Evolutionary conservation across 2,888 invertebrate species (phyloP).

Genomic region (Helicoverpa assulta): DNA sequence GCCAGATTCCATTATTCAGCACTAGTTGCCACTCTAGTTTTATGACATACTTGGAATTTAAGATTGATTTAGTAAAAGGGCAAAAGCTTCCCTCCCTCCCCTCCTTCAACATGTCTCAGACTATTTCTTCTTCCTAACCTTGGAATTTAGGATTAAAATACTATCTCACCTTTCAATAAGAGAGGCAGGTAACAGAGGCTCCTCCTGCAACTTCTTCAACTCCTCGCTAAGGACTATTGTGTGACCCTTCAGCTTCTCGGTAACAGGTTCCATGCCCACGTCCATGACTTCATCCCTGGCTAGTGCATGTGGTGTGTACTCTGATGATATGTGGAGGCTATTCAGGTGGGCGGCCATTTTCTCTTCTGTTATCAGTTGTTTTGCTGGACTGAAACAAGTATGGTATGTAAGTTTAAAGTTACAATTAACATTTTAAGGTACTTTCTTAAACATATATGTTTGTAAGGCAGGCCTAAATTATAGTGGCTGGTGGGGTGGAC

Average conservation of each 20-base stretch:
- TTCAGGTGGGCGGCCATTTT: conserved; percentile 95
- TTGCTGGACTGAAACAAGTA: conserved; percentile 87
- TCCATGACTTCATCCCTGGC: conserved; percentile 78
- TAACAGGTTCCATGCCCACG: conserved; percentile 72
- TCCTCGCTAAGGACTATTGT: conserved; percentile 93
- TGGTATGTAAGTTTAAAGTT: too few relatives aligned
- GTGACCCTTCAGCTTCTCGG: conserved; percentile 85
- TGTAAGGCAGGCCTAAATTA: background rate
- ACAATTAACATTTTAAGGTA: too few relatives aligned
- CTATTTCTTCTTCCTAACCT: too few relatives aligned
- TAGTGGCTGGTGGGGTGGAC: background rate
- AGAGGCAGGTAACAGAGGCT: conserved; percentile 92
- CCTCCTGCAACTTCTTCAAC: conserved; percentile 91
- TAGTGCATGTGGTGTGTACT: conserved; percentile 79
- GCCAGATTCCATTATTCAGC: too few relatives aligned
- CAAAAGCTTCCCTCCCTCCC: too few relatives aligned
- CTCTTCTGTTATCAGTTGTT: conserved; percentile 95
- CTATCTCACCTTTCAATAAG: conserved; percentile 88
- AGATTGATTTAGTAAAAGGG: too few relatives aligned
- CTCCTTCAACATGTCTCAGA: too few relatives aligned
- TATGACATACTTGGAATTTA: too few relatives aligned
- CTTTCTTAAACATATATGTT: too few relatives aligned
- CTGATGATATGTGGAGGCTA: conserved; percentile 92
- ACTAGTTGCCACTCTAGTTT: too few relatives aligned
- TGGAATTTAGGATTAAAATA: background rate